These are phyloP conservation scores for Clarias gariepinus DNA, from an alignment of 2,113 vertebrate species.

Conservation along the genomic window DNA sequence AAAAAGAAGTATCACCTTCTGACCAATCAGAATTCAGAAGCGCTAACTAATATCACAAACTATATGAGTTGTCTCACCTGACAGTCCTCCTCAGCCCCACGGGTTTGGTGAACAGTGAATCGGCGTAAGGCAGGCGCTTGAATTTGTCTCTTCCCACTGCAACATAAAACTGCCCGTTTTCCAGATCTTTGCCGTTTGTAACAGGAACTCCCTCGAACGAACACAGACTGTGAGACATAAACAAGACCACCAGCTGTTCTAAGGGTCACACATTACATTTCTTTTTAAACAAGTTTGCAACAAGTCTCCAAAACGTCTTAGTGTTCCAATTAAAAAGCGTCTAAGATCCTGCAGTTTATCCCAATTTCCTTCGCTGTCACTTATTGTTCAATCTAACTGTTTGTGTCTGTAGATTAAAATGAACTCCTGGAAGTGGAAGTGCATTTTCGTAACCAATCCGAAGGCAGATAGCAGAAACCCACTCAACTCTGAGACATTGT, in stretches of 20 bases:
- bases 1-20: neutral
- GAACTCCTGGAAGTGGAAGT: too few species aligned
- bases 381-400: too few species aligned
- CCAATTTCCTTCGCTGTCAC: too few species aligned
- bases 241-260: neutral
- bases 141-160: conserved; percentile 94
- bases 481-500: too few species aligned
- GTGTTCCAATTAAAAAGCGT: too few species aligned
- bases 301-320: too few species aligned
- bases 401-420: too few species aligned
- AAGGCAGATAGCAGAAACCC: too few species aligned
- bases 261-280: too few species aligned
- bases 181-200: conserved; percentile 81
- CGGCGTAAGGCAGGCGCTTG: conserved; percentile 86
- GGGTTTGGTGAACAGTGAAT: conserved; percentile 84
- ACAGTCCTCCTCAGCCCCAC: conserved; percentile 71
- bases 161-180: conserved; percentile 91
- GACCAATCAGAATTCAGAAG: neutral
- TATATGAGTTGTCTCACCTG: conserved; percentile 72
- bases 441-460: too few species aligned
- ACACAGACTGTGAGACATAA: conserved; percentile 78
- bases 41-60: neutral
- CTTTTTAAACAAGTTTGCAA: too few species aligned
- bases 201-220: conserved; percentile 84
- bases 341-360: too few species aligned